Percentiles rank a stretch among this genome's conserved stretches.
Evolutionary conservation across 2,888 invertebrate species (phyloP).

Genomic region (Uloborus plumipes): DNA sequence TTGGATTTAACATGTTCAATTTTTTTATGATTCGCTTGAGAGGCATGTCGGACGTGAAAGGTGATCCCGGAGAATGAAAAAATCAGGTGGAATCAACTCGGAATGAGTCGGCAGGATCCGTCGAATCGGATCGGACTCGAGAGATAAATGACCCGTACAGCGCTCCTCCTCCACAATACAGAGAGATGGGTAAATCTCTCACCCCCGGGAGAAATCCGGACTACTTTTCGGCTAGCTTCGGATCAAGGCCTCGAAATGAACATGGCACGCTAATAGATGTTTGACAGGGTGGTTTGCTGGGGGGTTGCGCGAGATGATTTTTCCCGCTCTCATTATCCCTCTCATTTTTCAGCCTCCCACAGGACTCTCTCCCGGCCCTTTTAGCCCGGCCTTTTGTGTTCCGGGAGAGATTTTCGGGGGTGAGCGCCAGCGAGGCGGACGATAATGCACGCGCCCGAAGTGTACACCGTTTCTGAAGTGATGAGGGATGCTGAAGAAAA

Average conservation of each 20-base stretch:
- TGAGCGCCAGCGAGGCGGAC: no score
- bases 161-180: constrained; percentile 33
- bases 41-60: neutral
- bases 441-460: no score
- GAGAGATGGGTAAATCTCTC: neutral
- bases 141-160: constrained; percentile 31
- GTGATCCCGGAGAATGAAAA: neutral
- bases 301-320: constrained; percentile 49
- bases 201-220: constrained; percentile 16
- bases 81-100: neutral
- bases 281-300: constrained; percentile 55
- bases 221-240: constrained; percentile 18
- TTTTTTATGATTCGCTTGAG: no score
- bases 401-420: no score
- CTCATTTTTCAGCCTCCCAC: constrained; percentile 57
- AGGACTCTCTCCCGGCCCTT: constrained; percentile 4
- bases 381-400: no score
- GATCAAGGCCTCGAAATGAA: constrained; percentile 49
- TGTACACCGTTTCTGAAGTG: no score
- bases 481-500: no score
- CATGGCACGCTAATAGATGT: constrained; percentile 57
- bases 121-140: no score
- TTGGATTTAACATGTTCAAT: no score
- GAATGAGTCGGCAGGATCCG: neutral
- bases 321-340: constrained; percentile 56